These are phyloP conservation scores for Sycophaga agraensis DNA, from an alignment of 1,140 invertebrate genomes.

Conservation along the genomic window DNA sequence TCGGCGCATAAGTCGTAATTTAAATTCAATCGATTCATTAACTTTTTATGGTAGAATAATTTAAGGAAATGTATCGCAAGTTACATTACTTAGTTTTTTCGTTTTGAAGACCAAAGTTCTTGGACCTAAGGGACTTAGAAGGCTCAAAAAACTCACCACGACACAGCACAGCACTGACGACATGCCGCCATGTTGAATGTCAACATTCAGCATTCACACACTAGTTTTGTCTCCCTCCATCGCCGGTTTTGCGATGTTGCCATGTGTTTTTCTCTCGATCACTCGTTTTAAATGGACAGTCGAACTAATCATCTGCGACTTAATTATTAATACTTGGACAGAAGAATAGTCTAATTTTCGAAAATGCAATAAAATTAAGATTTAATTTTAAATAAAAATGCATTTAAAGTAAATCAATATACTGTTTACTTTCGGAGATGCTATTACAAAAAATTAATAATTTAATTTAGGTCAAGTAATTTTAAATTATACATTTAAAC, in stretches of 20 bases:
- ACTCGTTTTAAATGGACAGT: conserved; percentile 7
- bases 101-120: conserved; percentile 26
- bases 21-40: background rate
- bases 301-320: background rate
- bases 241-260: conserved; percentile 26
- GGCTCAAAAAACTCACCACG: conserved; percentile 69
- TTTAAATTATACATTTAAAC: too few species aligned
- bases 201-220: conserved; percentile 54
- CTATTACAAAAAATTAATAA: too few species aligned
- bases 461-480: too few species aligned
- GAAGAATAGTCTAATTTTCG: too few species aligned
- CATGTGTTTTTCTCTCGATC: conserved; percentile 9
- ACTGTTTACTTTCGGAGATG: too few species aligned
- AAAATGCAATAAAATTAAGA: too few species aligned
- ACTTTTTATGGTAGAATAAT: background rate
- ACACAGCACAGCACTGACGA: conserved; percentile 92
- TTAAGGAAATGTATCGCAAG: background rate
- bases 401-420: too few species aligned
- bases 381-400: too few species aligned
- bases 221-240: conserved; percentile 30
- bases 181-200: conserved; percentile 89
- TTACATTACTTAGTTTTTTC: background rate
- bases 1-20: background rate
- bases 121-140: background rate
- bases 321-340: too few species aligned